Evolutionary conservation across 2,888 invertebrate species (phyloP), one percentile per base, ranked within the genome.

Genomic region (Azorinus chamasolen): DNA sequence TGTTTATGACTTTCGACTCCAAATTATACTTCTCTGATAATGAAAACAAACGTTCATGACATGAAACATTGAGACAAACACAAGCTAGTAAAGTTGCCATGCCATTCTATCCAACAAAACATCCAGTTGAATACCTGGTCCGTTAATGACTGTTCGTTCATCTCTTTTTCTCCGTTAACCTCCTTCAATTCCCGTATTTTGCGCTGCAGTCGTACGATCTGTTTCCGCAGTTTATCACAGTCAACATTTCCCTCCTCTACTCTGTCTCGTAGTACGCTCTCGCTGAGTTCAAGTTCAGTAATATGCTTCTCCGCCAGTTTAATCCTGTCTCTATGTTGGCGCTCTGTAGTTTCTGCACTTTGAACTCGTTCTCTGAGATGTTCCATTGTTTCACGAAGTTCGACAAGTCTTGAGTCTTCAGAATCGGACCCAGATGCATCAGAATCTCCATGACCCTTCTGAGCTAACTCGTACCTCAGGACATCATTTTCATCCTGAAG

Each of bases 301-400:
- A 89, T 88, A 24, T 88, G 89, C 41, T 86, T 81, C 59, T 90
- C 90, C 18, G 88, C 87, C 32, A 88, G 83, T 59, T 87, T 88
- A 10, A 90, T 66, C 65, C 88, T 85, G 20, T 89, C 89, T 45
- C 83, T 78, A 53, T 83, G 51, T 53, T 89, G 88, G 25, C 83
- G 79, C 57, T 90, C 89, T 1, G 84, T 65, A 0, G 77, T 70
- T 62, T 91, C 88, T 16, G 86, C 75, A 45, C 78, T 83, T 39
- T 85, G 83, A 12, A 89, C 62, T 55, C 86, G 74, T 59, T 88
- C 88, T 64, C 85, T 85, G n/a, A 91, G 82, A 55, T 86, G 84
- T 58, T 87, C 86, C 65, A 84, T 86, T 45, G 85, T 81, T 41
- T 86, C 84, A 61, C 84, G 84, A 55, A 89, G 82, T 78, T 88